Evolutionary conservation across 2,113 vertebrate genomes (phyloP), one percentile per base, ranked within the genome.

Genomic region (Fulmarus glacialis): DNA sequence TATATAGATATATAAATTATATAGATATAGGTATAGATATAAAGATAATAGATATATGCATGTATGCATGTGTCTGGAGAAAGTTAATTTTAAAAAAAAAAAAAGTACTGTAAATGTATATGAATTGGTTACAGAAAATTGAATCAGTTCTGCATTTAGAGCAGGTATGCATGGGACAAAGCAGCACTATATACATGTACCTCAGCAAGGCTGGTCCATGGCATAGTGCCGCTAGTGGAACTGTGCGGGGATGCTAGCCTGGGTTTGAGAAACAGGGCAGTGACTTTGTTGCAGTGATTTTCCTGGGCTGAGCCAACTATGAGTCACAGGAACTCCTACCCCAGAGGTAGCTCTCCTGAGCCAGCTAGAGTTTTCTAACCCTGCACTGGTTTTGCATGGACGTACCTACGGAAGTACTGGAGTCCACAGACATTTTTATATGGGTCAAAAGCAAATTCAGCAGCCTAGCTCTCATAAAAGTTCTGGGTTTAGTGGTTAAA

Each of bases 281-380:
- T 18, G 38, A 88, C 42, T 87, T 78, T 15, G 19, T 17, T 34
- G 20, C 64, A 63, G 45, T 5, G 3, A 63, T 84, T 91, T 89
- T 85, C 40, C 64, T 45, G 48, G 52, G 18, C 56, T 90, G 60
- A 79, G 40, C 26, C 90, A 36, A 62, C 63, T 71, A 6, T 74
- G 82, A 94, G 73, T 95, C 93, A 90, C 62, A 93, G 62, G 66
- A 95, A 72, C 52, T 89, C 47, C 29, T 43, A 36, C 12, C 34
- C 30, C 27, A 63, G 50, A 3, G 2, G 36, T n/a, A 59, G 52
- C 17, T 89, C n/a, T 75, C 56, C 52, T 2, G 0, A 93, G 26
- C 34, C 56, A 85, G 16, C 12, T 73, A 9, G 29, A 72, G 12
- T 71, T 84, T 94, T 59, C 82, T 60, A 84, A 23, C 2, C 9